A percentile compares a stretch with the other conserved stretches of the same genome.
Conservation (phyloP, 2,797 vertebrate species). For the Pogoniulus pusillus region DNA sequence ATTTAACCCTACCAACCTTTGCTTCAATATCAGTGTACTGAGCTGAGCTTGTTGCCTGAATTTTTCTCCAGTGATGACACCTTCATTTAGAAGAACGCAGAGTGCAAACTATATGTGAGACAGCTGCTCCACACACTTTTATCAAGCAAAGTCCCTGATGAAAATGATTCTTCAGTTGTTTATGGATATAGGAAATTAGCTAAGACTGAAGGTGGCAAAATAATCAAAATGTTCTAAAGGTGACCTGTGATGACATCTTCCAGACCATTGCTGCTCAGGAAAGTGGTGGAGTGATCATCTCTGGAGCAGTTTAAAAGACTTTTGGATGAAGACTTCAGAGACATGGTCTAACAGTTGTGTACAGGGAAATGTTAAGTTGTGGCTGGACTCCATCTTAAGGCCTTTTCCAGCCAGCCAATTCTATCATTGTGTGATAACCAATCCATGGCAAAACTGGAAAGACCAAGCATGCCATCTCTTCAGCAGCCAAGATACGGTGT, state of each 20-base stretch:
- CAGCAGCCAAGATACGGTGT: background rate
- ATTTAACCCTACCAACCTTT: background rate
- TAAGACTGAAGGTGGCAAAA: background rate
- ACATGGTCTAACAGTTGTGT: no score
- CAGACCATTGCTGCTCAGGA: background rate
- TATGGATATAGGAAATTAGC: background rate
- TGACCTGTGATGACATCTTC: background rate
- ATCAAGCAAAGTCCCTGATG: background rate
- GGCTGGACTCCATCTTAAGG: no score
- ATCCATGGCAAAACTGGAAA: background rate
- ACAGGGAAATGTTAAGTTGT: no score
- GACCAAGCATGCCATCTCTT: background rate
- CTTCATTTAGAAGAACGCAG: background rate
- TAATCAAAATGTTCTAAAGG: background rate
- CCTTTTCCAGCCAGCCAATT: no score
- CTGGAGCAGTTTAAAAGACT: no score
- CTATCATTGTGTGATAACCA: no score
- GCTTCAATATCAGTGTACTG: background rate
- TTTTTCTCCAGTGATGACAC: background rate
- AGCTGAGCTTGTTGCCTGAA: background rate
- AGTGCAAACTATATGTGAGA: accelerated
- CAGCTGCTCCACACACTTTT: background rate
- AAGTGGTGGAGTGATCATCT: no score
- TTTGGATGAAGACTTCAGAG: no score
- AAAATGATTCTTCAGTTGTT: background rate